These are phyloP conservation scores for Tuberolachnus salignus DNA, from an alignment of 2,888 invertebrate genomes.

Conservation along the genomic window DNA sequence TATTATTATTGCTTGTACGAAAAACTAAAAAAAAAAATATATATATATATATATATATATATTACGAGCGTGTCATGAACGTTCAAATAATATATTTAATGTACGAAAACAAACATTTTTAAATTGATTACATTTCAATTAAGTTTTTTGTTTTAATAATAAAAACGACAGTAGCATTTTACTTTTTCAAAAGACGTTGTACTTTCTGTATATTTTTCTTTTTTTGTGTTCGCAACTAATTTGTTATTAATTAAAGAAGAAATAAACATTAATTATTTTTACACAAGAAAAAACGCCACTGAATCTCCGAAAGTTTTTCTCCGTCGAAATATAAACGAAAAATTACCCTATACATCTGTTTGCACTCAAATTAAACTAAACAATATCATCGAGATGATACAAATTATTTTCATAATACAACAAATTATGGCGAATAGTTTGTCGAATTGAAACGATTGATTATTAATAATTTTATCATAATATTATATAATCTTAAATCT, in stretches of 20 bases:
- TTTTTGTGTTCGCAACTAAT: slow-evolving; percentile 6
- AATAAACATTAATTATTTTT: slow-evolving; percentile 33
- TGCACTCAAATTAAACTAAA: no score
- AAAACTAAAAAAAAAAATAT: not conserved
- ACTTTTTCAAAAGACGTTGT: slow-evolving; percentile 30
- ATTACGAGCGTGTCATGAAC: not conserved
- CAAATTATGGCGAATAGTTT: no score
- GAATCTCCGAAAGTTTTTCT: not conserved
- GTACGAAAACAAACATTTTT: slow-evolving; percentile 9
- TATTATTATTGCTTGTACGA: not conserved
- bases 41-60: no score
- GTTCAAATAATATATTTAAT: not conserved
- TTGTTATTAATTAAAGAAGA: slow-evolving; percentile 46
- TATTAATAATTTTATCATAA: no score
- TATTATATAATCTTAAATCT: no score
- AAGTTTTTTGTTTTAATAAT: not conserved
- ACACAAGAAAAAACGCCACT: slow-evolving; percentile 12
- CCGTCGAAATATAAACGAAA: no score
- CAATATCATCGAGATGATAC: no score
- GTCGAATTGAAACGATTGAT: no score
- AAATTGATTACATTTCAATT: slow-evolving; percentile 11
- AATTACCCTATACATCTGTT: no score
- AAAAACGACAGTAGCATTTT: slow-evolving; percentile 6
- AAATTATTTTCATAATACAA: no score
- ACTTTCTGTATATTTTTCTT: not conserved